These are phyloP conservation scores for Acanthosepion lycidas DNA, from an alignment of 2,888 invertebrate genomes.

Conservation along the genomic window DNA sequence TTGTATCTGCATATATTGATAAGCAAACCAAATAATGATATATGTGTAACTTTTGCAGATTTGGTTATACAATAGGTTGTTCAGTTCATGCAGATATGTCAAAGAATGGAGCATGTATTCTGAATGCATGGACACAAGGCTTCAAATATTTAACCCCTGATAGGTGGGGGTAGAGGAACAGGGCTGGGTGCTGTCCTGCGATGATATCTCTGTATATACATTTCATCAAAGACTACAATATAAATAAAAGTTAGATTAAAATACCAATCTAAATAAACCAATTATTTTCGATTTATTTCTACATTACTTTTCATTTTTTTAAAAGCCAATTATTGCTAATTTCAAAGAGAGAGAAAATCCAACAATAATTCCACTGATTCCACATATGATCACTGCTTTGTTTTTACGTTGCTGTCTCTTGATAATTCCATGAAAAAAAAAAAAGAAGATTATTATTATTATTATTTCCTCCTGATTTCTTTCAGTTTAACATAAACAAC, in stretches of 20 bases:
- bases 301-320: neutral
- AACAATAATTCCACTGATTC: neutral
- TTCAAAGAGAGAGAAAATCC: neutral
- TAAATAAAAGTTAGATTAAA: conserved; percentile 21
- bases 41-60: too few species aligned
- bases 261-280: conserved; percentile 1
- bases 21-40: too few species aligned
- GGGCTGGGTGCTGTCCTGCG: neutral
- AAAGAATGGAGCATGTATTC: neutral
- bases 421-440: neutral
- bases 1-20: too few species aligned
- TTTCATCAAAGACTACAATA: neutral
- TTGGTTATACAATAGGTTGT: too few species aligned
- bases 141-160: neutral
- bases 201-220: neutral
- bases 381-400: neutral
- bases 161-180: neutral
- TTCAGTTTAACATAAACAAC: neutral
- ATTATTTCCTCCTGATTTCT: conserved; percentile 4
- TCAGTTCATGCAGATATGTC: neutral
- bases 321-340: neutral
- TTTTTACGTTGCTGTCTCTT: neutral
- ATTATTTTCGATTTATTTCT: neutral
- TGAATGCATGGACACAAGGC: neutral
- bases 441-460: neutral